Conservation (phyloP, 2,888 invertebrate species). For the Ferdinandea cuprea region DNA sequence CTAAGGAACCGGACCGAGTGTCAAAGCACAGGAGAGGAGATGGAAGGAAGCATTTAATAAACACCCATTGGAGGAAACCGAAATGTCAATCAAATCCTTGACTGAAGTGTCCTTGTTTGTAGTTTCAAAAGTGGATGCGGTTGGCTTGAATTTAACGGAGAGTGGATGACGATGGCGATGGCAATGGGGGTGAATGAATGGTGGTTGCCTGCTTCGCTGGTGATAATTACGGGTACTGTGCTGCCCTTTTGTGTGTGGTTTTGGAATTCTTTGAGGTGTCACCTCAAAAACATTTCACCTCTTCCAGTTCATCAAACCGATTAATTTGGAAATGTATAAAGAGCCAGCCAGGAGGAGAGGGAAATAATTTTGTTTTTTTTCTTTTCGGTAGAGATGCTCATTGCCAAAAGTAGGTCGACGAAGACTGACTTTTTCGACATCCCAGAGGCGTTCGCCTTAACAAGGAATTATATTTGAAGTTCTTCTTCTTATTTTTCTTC, state of each 20-base stretch:
- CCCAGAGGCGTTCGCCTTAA: not conserved
- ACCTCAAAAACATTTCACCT: constrained; percentile 56
- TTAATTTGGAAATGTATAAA: constrained; percentile 32
- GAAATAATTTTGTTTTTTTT: not conserved
- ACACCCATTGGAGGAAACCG: constrained; percentile 61
- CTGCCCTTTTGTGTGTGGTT: constrained; percentile 37
- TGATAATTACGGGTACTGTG: constrained; percentile 55
- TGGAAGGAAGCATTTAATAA: constrained; percentile 56
- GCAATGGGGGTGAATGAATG: not conserved
- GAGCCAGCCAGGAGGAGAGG: constrained; percentile 5
- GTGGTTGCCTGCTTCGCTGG: too few species aligned
- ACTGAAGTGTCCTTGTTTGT: constrained; percentile 54
- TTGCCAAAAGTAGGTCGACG: constrained; percentile 28
- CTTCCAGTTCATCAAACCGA: constrained; percentile 68
- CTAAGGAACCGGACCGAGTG: too few species aligned
- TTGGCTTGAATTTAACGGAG: not conserved
- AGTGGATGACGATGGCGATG: not conserved
- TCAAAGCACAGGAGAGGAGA: not conserved
- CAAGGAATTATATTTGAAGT: constrained; percentile 7
- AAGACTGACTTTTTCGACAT: constrained; percentile 1
- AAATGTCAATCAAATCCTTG: constrained; percentile 70
- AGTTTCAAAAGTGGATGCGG: constrained; percentile 25
- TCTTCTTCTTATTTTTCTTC: too few species aligned
- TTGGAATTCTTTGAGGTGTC: constrained; percentile 56
- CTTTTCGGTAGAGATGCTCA: not conserved